These are phyloP conservation scores for Drosophila barbarae DNA, from an alignment of 2,888 invertebrate genomes.

Conservation along the genomic window DNA sequence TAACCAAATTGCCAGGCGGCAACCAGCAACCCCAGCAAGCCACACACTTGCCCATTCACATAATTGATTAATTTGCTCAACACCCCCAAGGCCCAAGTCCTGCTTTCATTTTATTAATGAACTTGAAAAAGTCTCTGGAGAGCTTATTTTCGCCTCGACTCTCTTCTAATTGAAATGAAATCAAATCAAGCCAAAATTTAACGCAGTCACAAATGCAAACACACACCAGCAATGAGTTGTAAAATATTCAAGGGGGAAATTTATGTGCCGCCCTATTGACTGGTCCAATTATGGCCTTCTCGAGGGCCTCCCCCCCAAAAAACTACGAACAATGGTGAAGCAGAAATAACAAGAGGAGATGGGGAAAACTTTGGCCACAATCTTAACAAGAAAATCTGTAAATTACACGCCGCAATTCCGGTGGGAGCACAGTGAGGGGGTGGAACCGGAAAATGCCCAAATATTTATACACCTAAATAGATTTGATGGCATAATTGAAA, in stretches of 20 bases:
- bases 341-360: neutral
- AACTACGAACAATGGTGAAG: conserved; percentile 53
- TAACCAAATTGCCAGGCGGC: conserved; percentile 62
- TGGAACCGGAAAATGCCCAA: conserved; percentile 55
- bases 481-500: conserved; percentile 74
- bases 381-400: conserved; percentile 73
- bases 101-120: conserved; percentile 66
- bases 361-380: conserved; percentile 62
- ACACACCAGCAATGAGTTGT: conserved; percentile 48
- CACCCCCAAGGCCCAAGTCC: conserved; percentile 29
- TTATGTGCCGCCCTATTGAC: conserved; percentile 63
- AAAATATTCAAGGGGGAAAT: conserved; percentile 45
- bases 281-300: conserved; percentile 61
- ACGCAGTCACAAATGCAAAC: conserved; percentile 54
- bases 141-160: conserved; percentile 34
- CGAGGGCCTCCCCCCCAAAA: conserved; percentile 19
- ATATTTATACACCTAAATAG: conserved; percentile 73
- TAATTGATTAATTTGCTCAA: conserved; percentile 62
- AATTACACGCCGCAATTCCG: conserved; percentile 59
- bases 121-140: conserved; percentile 41
- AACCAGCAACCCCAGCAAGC: conserved; percentile 10
- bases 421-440: conserved; percentile 4
- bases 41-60: conserved; percentile 39
- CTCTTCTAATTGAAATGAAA: conserved; percentile 59
- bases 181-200: conserved; percentile 59